Conservation (phyloP, 2,113 vertebrate genomes). For the Heterochromis multidens region DNA sequence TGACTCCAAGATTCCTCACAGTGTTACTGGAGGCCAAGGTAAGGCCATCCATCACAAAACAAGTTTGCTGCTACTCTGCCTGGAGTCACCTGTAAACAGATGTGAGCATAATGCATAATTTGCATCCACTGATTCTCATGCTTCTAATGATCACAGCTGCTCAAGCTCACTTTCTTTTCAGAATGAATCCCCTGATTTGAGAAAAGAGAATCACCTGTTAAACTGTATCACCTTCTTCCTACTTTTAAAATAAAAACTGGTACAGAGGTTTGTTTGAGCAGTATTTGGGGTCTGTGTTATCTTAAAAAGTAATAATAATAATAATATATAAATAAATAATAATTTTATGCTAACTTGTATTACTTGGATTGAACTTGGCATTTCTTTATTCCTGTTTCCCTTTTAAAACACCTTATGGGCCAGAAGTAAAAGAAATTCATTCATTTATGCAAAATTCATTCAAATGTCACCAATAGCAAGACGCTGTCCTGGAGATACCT, state of each 20-base stretch:
- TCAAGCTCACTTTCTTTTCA: background rate
- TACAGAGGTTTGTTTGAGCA: background rate
- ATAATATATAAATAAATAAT: too few relatives aligned
- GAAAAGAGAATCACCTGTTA: background rate
- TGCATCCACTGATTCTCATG: background rate
- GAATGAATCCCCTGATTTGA: background rate
- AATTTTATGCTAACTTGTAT: background rate
- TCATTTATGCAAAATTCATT: background rate
- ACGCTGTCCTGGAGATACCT: background rate
- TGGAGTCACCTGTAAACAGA: accelerated
- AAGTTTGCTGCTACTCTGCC: too few relatives aligned
- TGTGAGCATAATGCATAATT: background rate
- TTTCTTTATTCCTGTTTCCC: background rate
- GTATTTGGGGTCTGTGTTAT: background rate
- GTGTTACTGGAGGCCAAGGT: too few relatives aligned
- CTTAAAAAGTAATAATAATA: too few relatives aligned
- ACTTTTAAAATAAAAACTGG: background rate
- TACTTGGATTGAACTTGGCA: background rate
- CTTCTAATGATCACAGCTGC: background rate
- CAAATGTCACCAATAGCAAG: background rate
- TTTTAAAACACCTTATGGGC: too few relatives aligned
- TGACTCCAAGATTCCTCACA: too few relatives aligned
- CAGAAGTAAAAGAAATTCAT: too few relatives aligned
- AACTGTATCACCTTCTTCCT: background rate
- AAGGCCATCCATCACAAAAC: too few relatives aligned